A percentile compares a stretch with the other conserved stretches of the same genome.
Conservation (phyloP, 2,888 invertebrate genomes). For the Phoronis australis region DNA sequence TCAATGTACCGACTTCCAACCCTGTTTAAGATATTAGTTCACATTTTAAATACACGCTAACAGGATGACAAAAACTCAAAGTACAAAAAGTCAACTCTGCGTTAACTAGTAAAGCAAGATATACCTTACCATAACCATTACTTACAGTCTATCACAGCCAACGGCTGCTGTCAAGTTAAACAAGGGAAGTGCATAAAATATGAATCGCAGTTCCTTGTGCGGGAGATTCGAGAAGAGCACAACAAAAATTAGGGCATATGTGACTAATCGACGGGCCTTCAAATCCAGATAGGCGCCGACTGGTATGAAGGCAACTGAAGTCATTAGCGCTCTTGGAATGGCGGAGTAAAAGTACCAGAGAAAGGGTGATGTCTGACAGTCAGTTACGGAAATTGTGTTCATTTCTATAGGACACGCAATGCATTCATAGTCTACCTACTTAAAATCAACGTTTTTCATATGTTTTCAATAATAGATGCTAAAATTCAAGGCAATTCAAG, state of each 20-base stretch:
- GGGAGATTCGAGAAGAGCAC: conserved; percentile 87
- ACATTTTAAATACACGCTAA: too few species aligned
- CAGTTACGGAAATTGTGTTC: too few species aligned
- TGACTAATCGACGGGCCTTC: conserved; percentile 60
- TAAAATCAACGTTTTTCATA: too few species aligned
- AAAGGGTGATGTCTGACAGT: conserved; percentile 67
- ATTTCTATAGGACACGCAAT: too few species aligned
- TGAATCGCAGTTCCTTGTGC: conserved; percentile 95
- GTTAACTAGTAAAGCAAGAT: neutral
- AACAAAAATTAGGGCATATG: conserved; percentile 63
- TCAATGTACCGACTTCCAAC: too few species aligned
- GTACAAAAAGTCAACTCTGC: too few species aligned
- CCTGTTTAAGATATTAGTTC: too few species aligned
- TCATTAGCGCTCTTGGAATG: conserved; percentile 82
- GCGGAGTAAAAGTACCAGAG: conserved; percentile 99
- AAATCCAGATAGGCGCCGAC: conserved; percentile 59
- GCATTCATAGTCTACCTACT: too few species aligned
- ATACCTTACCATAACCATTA: conserved; percentile 31
- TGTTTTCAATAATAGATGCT: too few species aligned
- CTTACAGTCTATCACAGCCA: conserved; percentile 83
- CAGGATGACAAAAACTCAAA: too few species aligned
- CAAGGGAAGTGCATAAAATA: conserved; percentile 93
- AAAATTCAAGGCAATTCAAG: too few species aligned
- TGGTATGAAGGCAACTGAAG: conserved; percentile 67
- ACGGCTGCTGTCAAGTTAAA: conserved; percentile 84